Conservation (phyloP, 2,797 vertebrate species). For the Meda fulgida region DNA sequence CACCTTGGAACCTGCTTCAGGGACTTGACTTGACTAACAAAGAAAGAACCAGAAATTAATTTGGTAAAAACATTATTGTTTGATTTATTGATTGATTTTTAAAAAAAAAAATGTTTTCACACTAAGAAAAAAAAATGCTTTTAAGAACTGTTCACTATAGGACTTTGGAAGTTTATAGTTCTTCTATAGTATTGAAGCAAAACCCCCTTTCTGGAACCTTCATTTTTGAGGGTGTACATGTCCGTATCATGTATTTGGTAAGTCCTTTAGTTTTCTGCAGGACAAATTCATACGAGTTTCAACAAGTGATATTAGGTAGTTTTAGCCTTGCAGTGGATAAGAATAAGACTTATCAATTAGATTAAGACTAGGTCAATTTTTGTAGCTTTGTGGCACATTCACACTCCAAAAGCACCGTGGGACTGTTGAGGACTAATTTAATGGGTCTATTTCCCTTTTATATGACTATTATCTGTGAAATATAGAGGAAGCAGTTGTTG, state of each 20-base stretch:
- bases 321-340: neutral
- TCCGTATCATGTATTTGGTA: neutral
- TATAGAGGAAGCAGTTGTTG: neutral
- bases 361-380: neutral
- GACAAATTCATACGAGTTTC: neutral
- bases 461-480: neutral
- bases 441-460: neutral
- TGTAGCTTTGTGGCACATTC: neutral
- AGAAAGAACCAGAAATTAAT: too few relatives aligned
- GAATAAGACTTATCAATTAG: too few relatives aligned
- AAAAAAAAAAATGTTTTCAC: too few relatives aligned
- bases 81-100: too few relatives aligned
- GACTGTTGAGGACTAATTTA: neutral
- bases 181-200: too few relatives aligned
- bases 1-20: too few relatives aligned
- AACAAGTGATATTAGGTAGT: neutral
- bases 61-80: too few relatives aligned
- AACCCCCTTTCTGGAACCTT: rapidly evolving
- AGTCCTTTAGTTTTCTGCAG: neutral
- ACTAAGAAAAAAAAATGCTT: too few relatives aligned
- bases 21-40: too few relatives aligned
- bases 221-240: neutral
- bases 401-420: neutral
- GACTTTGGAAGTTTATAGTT: too few relatives aligned
- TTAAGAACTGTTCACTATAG: too few relatives aligned